phyloP scores from a whole-genome alignment of 2,113 vertebrate genomes.

The Pedetes capensis region DNA sequence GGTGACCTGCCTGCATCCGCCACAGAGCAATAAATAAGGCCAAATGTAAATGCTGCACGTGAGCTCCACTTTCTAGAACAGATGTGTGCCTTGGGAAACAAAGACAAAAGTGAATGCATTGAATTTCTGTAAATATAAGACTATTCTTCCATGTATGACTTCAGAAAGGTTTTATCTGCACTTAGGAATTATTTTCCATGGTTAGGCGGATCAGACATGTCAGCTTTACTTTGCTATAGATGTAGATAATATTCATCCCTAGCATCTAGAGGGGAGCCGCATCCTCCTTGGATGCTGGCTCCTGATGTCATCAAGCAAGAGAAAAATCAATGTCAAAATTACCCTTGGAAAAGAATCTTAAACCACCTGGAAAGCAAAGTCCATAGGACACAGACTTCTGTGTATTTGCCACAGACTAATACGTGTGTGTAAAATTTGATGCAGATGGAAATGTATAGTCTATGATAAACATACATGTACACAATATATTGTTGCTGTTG shows the following conservation, averaged over 20 bases:
- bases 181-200: slow-evolving; percentile 30
- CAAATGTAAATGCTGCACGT: not conserved
- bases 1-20: slow-evolving; percentile 61
- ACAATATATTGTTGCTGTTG: too few species aligned
- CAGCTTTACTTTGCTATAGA: slow-evolving; percentile 45
- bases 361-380: not conserved
- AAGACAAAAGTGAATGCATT: not conserved
- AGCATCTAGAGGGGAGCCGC: not conserved
- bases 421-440: not conserved
- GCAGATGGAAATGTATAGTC: not conserved
- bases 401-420: not conserved
- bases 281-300: slow-evolving; percentile 9
- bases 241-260: not conserved
- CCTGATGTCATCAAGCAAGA: slow-evolving; percentile 4
- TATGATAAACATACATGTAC: slow-evolving; percentile 4
- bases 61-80: not conserved
- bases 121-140: slow-evolving; percentile 7
- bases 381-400: not conserved
- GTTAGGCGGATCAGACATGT: slow-evolving; percentile 21
- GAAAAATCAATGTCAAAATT: slow-evolving; percentile 32
- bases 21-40: slow-evolving; percentile 29
- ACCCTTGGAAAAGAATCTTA: not conserved
- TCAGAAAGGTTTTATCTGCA: slow-evolving; percentile 38
- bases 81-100: slow-evolving; percentile 21
- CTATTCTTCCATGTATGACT: not conserved